Evolutionary conservation across 2,797 vertebrate species (phyloP).

Genomic region (Malurus splendens): DNA sequence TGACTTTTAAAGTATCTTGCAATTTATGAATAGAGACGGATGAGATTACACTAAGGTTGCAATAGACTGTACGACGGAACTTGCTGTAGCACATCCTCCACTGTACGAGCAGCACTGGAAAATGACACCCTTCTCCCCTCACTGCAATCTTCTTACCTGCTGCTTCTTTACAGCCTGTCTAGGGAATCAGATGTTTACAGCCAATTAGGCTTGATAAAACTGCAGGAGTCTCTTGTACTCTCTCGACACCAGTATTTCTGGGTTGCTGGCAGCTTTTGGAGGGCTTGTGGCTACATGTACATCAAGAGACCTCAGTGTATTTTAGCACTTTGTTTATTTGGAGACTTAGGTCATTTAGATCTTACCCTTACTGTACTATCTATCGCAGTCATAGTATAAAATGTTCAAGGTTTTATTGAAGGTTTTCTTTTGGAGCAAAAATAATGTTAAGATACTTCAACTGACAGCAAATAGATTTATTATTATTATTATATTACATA

Average conservation of each 20-base stretch:
- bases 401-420: background rate
- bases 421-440: background rate
- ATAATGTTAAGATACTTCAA: background rate
- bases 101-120: background rate
- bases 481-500: background rate
- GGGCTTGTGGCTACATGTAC: background rate
- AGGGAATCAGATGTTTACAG: constrained; percentile 4
- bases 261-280: background rate
- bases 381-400: background rate
- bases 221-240: background rate
- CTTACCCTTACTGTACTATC: background rate
- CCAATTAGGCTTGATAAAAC: constrained; percentile 27
- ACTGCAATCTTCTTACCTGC: background rate
- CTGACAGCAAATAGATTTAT: background rate
- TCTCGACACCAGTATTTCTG: background rate
- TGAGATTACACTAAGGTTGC: background rate
- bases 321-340: background rate
- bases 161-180: background rate
- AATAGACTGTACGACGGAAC: background rate
- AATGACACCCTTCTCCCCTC: background rate
- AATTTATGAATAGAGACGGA: background rate
- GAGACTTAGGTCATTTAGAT: background rate
- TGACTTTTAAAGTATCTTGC: background rate
- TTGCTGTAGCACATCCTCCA: background rate
- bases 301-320: background rate